Conservation (phyloP, 2,113 vertebrate genomes). For the Phrynocephalus versicolor region DNA sequence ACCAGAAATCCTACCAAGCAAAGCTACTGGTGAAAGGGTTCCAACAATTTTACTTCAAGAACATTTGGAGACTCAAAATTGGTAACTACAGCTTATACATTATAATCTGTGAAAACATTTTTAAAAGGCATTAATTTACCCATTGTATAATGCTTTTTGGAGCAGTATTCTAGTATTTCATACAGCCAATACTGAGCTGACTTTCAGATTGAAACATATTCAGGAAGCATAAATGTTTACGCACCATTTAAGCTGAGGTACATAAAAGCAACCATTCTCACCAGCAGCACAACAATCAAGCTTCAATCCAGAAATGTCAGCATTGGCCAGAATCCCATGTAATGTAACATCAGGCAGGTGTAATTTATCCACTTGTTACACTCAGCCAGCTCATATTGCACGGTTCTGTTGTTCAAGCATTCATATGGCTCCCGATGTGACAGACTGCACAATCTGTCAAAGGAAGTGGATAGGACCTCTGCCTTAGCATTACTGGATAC, state of each 20-base stretch:
- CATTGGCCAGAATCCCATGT: not conserved
- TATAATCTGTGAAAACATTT: not conserved
- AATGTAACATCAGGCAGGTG: no score
- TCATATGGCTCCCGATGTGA: no score
- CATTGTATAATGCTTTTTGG: slow-evolving; percentile 10
- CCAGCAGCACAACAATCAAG: slow-evolving; percentile 6
- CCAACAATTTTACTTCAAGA: no score
- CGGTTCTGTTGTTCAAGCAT: no score
- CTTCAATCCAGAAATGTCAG: not conserved
- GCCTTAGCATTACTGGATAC: no score
- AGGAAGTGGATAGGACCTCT: no score
- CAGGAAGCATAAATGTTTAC: not conserved
- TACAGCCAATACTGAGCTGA: not conserved
- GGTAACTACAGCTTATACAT: not conserved
- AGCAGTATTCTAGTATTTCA: slow-evolving; percentile 10
- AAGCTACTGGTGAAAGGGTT: no score
- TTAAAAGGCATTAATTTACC: slow-evolving; percentile 9
- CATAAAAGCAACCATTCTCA: not conserved
- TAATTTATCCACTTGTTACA: no score
- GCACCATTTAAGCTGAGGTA: not conserved
- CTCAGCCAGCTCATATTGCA: no score
- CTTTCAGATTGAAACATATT: slow-evolving; percentile 3
- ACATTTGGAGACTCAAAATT: no score
- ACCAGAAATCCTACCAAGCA: no score
- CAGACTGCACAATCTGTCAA: no score